Evolutionary conservation across 2,797 vertebrate species (phyloP).

Genomic region (Tauraco hartlaubi): DNA sequence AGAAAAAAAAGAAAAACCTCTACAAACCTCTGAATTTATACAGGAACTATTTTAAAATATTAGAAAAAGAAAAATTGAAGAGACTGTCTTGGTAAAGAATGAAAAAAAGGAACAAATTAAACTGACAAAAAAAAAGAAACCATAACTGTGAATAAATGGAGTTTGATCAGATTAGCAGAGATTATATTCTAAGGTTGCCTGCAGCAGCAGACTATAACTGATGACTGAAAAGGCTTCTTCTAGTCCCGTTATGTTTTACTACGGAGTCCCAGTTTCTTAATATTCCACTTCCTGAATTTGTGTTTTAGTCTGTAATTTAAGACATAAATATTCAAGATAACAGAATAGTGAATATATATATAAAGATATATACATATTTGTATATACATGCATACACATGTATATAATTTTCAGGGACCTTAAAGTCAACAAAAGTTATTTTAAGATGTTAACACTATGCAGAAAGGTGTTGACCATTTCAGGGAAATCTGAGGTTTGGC

Average conservation of each 20-base stretch:
- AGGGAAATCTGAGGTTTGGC: not conserved
- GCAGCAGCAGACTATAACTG: not conserved
- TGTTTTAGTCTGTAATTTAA: not conserved
- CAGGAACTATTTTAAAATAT: not conserved
- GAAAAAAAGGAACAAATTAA: not conserved
- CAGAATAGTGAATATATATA: not conserved
- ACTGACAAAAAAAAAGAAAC: fast-evolving
- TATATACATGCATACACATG: not conserved
- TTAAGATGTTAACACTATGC: not conserved
- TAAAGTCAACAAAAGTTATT: not conserved
- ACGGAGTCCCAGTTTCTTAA: not conserved
- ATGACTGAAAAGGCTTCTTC: not conserved
- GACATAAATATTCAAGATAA: not conserved
- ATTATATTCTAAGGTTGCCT: not conserved
- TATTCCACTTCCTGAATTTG: not conserved
- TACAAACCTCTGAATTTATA: not conserved
- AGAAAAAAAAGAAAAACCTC: not conserved
- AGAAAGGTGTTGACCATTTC: not conserved
- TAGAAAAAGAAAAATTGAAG: not conserved
- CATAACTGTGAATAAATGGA: not conserved
- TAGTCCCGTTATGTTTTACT: not conserved
- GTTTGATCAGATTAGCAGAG: not conserved
- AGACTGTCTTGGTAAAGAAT: not conserved
- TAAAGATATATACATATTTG: no score
- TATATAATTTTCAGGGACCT: not conserved